Percentiles rank a stretch among this genome's conserved stretches.
These are phyloP conservation scores for Catostylus mosaicus DNA, from an alignment of 30 jellyfish, hydroid and myxozoan species.

Conservation along the genomic window DNA sequence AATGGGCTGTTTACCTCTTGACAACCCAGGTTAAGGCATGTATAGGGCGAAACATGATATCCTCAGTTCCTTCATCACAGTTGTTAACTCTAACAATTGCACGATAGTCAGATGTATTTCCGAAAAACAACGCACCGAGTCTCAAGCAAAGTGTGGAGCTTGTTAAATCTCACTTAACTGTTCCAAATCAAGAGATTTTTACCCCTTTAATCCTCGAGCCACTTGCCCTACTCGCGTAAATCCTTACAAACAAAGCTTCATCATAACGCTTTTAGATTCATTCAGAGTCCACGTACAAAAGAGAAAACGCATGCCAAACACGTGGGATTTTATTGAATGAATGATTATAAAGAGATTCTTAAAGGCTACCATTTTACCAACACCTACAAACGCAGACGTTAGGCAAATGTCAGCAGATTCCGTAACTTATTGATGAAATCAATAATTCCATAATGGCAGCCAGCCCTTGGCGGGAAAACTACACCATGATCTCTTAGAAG, in stretches of 20 bases:
- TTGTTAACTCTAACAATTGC: neutral
- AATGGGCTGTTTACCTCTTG: too few species aligned
- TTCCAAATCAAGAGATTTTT: neutral
- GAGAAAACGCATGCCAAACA: conserved; percentile 63
- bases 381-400: conserved; percentile 45
- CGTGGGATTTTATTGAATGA: conserved; percentile 36
- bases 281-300: conserved; percentile 36
- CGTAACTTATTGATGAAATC: conserved; percentile 41
- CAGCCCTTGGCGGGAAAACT: conserved; percentile 49
- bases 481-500: neutral
- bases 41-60: too few species aligned
- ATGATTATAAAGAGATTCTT: conserved; percentile 2
- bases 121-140: neutral
- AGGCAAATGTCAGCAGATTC: conserved; percentile 62
- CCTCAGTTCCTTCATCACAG: too few species aligned
- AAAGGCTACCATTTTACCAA: conserved; percentile 33
- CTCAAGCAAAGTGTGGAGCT: neutral
- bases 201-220: neutral
- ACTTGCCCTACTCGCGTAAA: conserved; percentile 16
- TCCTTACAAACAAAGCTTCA: conserved; percentile 28
- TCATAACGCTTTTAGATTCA: conserved; percentile 14
- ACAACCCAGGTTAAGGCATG: too few species aligned
- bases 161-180: neutral
- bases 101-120: neutral
- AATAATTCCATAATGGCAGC: conserved; percentile 69